These are phyloP conservation scores for Quiscalus mexicanus DNA, from an alignment of 2,113 vertebrate genomes.

Conservation along the genomic window DNA sequence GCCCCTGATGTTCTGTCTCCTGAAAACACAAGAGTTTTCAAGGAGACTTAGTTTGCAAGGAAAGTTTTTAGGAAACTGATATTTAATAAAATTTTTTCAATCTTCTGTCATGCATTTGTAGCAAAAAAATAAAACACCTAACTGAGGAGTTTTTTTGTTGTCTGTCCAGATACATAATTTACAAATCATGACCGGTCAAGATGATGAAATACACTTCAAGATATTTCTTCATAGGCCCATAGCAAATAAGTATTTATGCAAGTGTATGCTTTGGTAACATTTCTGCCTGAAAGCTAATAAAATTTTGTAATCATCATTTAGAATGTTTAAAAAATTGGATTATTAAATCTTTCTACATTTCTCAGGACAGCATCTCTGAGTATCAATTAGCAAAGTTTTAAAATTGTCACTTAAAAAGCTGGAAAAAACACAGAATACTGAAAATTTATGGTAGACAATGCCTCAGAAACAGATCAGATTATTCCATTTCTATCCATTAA, in stretches of 20 bases:
- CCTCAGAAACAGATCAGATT: not conserved
- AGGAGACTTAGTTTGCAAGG: not conserved
- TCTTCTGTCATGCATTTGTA: not conserved
- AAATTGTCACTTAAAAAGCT: not conserved
- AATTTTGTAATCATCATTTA: not conserved
- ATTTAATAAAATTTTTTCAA: not conserved
- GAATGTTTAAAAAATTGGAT: not conserved
- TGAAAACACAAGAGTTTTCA: not conserved
- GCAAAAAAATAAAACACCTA: not conserved
- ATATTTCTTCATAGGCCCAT: not conserved
- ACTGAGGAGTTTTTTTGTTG: not conserved
- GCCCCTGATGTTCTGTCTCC: not conserved
- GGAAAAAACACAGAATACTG: not conserved
- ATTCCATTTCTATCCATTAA: not conserved
- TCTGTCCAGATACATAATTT: not conserved
- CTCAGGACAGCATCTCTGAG: not conserved
- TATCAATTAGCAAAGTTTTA: not conserved
- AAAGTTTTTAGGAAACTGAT: not conserved
- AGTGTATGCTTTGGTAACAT: not conserved
- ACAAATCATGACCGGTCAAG: not conserved
- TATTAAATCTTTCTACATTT: not conserved
- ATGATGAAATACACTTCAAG: not conserved
- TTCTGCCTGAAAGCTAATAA: not conserved
- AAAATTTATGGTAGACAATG: not conserved
- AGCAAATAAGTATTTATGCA: not conserved